A percentile compares a stretch with the other conserved stretches of the same genome.
phyloP scores from a whole-genome alignment of 2,797 vertebrate species.

The Nannoperca australis region DNA sequence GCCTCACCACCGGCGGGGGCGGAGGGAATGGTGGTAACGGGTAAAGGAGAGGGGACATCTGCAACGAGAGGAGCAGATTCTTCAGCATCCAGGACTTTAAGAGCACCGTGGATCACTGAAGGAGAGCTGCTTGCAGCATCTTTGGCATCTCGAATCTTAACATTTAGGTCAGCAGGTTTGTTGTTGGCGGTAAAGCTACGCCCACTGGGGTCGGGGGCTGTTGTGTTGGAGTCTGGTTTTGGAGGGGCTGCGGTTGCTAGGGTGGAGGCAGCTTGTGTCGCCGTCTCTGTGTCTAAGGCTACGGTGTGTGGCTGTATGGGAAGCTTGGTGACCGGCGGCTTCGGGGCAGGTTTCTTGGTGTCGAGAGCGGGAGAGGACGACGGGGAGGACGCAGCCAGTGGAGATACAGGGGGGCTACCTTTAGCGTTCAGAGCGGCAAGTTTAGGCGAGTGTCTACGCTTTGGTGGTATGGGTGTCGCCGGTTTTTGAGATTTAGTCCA shows the following conservation, averaged over 20 bases:
- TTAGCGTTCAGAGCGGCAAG: constrained; percentile 74
- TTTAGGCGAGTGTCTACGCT: constrained; percentile 82
- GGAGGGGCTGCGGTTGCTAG: constrained; percentile 35
- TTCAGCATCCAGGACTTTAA: constrained; percentile 40
- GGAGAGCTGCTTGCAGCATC: constrained; percentile 31
- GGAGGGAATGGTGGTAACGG: constrained; percentile 80
- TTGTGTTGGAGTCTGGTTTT: constrained; percentile 38
- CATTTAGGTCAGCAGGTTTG: constrained; percentile 45
- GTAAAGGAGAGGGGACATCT: constrained; percentile 64
- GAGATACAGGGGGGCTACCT: constrained; percentile 75
- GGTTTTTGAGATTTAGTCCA: constrained; percentile 66
- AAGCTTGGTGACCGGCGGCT: constrained; percentile 52
- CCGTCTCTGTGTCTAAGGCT: constrained; percentile 54
- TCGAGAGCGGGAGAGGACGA: constrained; percentile 49
- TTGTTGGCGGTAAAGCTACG: constrained; percentile 43
- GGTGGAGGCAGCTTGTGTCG: constrained; percentile 52
- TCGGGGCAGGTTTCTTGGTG: constrained; percentile 66
- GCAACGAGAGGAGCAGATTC: constrained; percentile 42
- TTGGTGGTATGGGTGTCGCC: constrained; percentile 79
- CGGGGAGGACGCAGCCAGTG: constrained; percentile 66
- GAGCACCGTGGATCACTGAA: constrained; percentile 40
- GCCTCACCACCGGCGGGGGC: constrained; percentile 33
- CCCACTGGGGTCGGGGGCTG: constrained; percentile 30
- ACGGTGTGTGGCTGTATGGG: constrained; percentile 35
- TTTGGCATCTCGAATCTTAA: constrained; percentile 48